Percentiles rank a stretch among this genome's conserved stretches.
These are phyloP conservation scores for Anoplolepis gracilipes DNA, from an alignment of 1,140 invertebrate species.

Conservation along the genomic window DNA sequence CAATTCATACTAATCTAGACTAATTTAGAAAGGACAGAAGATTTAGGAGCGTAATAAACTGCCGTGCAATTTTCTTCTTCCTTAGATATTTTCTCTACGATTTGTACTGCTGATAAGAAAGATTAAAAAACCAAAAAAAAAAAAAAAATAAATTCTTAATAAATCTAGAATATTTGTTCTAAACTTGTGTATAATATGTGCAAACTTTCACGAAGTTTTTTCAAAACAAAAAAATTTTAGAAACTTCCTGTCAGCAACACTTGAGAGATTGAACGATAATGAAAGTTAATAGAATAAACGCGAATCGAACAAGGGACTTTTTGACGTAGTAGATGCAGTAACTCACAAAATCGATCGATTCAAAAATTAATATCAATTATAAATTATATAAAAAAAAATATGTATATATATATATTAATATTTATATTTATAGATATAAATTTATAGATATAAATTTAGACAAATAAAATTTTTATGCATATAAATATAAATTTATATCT, in stretches of 20 bases:
- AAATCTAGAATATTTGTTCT: not conserved
- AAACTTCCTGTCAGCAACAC: slow-evolving; percentile 8
- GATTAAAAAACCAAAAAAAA: not conserved
- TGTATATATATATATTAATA: no score
- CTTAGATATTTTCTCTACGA: not conserved
- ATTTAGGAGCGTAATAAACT: not conserved
- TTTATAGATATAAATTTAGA: no score
- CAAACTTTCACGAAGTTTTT: not conserved
- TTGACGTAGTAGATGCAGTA: not conserved
- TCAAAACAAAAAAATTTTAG: not conserved
- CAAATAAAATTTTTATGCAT: no score
- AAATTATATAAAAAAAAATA: not conserved
- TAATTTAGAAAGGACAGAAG: not conserved
- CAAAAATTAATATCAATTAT: not conserved
- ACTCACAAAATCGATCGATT: slow-evolving; percentile 6
- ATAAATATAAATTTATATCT: no score
- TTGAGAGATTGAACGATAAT: not conserved
- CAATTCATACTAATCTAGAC: not conserved
- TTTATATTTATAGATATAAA: no score
- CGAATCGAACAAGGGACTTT: not conserved
- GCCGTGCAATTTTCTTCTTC: not conserved
- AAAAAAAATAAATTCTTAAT: not conserved
- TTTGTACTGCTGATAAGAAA: not conserved
- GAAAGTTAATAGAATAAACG: not conserved
- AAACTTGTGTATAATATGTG: not conserved